Percentiles rank a stretch among this genome's conserved stretches.
Evolutionary conservation across 2,797 vertebrate species (phyloP).

Genomic region (Hafferia zeledoni): DNA sequence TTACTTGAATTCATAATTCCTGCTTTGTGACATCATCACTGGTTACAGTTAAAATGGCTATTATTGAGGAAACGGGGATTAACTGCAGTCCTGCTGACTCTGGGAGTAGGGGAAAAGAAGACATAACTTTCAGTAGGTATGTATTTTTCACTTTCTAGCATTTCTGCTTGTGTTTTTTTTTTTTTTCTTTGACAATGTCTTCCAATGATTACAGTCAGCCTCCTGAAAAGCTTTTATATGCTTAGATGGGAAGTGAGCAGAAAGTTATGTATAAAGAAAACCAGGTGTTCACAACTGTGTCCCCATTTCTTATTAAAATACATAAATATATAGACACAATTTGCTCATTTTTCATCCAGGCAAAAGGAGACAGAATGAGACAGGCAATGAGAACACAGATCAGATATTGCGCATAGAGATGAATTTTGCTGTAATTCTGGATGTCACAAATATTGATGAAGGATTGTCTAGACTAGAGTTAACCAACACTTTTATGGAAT

Average conservation of each 20-base stretch:
- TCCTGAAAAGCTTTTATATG: not conserved
- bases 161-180: not conserved
- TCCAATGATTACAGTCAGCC: not conserved
- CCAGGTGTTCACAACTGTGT: not conserved
- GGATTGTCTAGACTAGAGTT: not conserved
- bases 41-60: constrained; percentile 3
- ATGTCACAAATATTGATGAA: not conserved
- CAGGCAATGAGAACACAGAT: not conserved
- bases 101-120: not conserved
- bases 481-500: not conserved
- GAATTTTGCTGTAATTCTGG: not conserved
- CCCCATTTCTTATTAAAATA: not conserved
- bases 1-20: constrained; percentile 17
- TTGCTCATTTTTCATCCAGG: not conserved
- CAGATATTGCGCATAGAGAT: not conserved
- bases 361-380: not conserved
- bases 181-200: not conserved
- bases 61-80: not conserved
- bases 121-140: not conserved
- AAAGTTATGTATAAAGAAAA: not conserved
- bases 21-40: not conserved
- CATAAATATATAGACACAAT: not conserved
- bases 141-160: not conserved
- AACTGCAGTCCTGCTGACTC: not conserved
- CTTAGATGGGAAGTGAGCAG: not conserved